Evolutionary conservation across 2,888 invertebrate species (phyloP).

Genomic region (Melanostoma mellinum): DNA sequence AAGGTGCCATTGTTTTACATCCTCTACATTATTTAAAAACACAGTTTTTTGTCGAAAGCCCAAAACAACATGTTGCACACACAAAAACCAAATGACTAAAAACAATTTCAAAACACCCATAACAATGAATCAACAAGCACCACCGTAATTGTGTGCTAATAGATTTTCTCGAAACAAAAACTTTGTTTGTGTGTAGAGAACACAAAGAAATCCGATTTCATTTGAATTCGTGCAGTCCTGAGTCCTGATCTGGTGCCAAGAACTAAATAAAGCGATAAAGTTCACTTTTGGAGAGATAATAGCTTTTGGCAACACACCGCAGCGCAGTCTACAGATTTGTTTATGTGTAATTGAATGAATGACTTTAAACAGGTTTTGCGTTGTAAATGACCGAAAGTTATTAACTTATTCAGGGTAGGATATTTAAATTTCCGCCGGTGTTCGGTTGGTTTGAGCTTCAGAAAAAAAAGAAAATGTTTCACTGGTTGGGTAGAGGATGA

Average conservation of each 20-base stretch:
- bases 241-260: constrained; percentile 52
- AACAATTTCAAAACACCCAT: constrained; percentile 58
- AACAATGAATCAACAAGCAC: constrained; percentile 66
- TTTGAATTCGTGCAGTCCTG: constrained; percentile 51
- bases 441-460: too few relatives aligned
- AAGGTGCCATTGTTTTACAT: too few relatives aligned
- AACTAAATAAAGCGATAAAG: constrained; percentile 16
- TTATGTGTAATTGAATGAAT: not conserved
- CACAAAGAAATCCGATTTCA: constrained; percentile 36
- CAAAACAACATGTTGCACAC: constrained; percentile 12
- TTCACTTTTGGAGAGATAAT: not conserved
- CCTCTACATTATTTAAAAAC: too few relatives aligned
- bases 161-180: constrained; percentile 59
- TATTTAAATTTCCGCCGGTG: too few relatives aligned
- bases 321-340: not conserved
- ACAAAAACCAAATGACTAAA: constrained; percentile 26
- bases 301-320: constrained; percentile 11
- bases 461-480: too few relatives aligned
- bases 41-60: too few relatives aligned
- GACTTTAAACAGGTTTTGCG: too few relatives aligned
- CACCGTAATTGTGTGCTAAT: constrained; percentile 65
- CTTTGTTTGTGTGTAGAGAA: constrained; percentile 21
- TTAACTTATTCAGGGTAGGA: too few relatives aligned
- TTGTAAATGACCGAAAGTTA: too few relatives aligned
- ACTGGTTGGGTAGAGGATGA: too few relatives aligned